Evolutionary conservation across 2,797 vertebrate species (phyloP).

Genomic region (Calcarius lapponicus): DNA sequence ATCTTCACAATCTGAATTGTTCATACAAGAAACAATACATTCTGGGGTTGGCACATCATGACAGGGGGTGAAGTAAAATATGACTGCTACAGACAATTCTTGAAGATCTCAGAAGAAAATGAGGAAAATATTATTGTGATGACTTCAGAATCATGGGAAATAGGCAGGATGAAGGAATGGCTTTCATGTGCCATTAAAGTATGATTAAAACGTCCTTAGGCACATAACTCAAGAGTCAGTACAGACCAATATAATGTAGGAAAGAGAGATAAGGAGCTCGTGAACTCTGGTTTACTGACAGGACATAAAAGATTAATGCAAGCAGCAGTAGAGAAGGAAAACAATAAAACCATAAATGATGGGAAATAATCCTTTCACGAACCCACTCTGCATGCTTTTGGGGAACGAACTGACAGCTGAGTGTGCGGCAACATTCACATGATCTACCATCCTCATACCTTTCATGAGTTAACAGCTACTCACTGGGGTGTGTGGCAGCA

Average conservation of each 20-base stretch:
- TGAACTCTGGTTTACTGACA: neutral
- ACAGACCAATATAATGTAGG: neutral
- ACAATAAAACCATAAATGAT: neutral
- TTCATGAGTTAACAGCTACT: neutral
- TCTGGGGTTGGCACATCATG: neutral
- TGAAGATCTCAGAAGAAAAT: neutral
- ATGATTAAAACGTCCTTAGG: constrained; percentile 27
- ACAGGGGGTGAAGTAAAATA: neutral
- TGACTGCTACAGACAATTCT: neutral
- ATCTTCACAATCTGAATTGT: neutral
- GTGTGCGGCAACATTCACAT: neutral
- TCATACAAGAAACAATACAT: neutral
- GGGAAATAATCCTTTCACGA: neutral
- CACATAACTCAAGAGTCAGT: constrained; percentile 20
- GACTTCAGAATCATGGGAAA: constrained; percentile 32
- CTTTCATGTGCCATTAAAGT: constrained; percentile 4
- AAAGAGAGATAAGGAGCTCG: neutral
- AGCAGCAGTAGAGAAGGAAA: neutral
- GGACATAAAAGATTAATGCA: neutral
- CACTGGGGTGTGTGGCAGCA: neutral
- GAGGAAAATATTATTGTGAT: neutral
- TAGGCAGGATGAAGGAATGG: neutral
- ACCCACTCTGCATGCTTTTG: neutral
- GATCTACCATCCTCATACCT: neutral
- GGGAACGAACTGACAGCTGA: neutral